Conservation (phyloP, 2,888 invertebrate genomes). For the Saturnia japonica region DNA sequence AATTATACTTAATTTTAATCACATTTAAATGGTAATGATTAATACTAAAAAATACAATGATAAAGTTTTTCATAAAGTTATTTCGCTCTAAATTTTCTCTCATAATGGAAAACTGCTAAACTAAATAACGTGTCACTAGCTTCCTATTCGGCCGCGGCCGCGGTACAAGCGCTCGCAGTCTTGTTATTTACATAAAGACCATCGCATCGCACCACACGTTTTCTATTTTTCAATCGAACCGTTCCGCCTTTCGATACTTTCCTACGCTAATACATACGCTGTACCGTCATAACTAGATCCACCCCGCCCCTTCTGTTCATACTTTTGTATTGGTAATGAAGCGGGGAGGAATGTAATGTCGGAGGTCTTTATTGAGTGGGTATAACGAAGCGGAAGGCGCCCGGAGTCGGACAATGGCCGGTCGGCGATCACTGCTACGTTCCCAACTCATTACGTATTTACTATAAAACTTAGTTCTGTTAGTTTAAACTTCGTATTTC, state of each 20-base stretch:
- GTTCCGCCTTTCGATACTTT: conserved; percentile 79
- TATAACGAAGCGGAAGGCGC: conserved; percentile 68
- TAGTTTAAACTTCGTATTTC: conserved; percentile 52
- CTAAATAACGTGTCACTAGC: conserved; percentile 33
- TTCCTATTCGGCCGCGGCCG: conserved; percentile 44
- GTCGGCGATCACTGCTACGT: conserved; percentile 66
- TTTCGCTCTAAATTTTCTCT: conserved; percentile 3
- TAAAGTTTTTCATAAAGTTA: not conserved
- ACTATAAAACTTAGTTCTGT: conserved; percentile 61
- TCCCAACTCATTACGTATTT: conserved; percentile 78
- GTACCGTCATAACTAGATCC: conserved; percentile 49
- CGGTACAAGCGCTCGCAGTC: conserved; percentile 50
- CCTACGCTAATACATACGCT: conserved; percentile 62
- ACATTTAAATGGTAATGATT: not conserved
- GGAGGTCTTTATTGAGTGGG: conserved; percentile 58
- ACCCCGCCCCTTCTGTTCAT: conserved; percentile 42
- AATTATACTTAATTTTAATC: not conserved
- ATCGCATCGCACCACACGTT: conserved; percentile 55
- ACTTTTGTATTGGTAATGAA: conserved; percentile 43
- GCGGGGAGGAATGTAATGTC: conserved; percentile 50
- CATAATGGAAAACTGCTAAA: conserved; percentile 12
- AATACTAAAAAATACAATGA: not conserved
- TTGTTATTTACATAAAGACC: conserved; percentile 61
- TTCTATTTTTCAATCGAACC: conserved; percentile 76
- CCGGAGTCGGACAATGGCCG: conserved; percentile 74